Evolutionary conservation across 2,797 vertebrate genomes (phyloP).

Genomic region (Clarias fuscus): DNA sequence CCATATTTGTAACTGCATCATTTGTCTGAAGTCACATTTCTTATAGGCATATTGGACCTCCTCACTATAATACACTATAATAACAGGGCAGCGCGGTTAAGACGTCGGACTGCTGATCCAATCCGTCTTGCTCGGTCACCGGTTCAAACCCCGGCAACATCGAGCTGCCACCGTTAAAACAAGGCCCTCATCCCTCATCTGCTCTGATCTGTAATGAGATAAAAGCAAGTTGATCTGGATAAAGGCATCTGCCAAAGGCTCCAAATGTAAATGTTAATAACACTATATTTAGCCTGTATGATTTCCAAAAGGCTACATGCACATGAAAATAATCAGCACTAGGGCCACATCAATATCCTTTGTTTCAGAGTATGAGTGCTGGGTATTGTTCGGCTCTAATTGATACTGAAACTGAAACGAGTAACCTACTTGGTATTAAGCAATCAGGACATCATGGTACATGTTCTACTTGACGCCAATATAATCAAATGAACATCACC

Average conservation of each 20-base stretch:
- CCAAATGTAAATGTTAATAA: too few species aligned
- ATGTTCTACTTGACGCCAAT: neutral
- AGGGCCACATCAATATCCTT: neutral
- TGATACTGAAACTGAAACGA: neutral
- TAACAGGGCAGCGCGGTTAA: too few species aligned
- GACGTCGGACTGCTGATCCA: too few species aligned
- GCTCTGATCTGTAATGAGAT: too few species aligned
- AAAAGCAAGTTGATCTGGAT: too few species aligned
- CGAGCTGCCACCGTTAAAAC: too few species aligned
- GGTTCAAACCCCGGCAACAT: too few species aligned
- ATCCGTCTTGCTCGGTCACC: too few species aligned
- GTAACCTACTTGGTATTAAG: neutral
- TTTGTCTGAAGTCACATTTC: neutral
- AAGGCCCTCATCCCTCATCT: too few species aligned
- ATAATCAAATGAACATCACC: constrained; percentile 11
- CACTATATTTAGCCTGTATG: neutral
- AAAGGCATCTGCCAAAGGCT: too few species aligned
- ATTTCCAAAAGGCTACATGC: neutral
- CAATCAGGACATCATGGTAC: constrained; percentile 1
- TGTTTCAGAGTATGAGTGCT: neutral
- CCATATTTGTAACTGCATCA: neutral
- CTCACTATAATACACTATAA: neutral
- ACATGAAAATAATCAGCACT: neutral
- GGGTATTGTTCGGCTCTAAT: neutral
- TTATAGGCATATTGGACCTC: neutral